Base-by-base conservation (phyloP, 2,797 vertebrate species). In the Micromesistius poutassou region DNA sequence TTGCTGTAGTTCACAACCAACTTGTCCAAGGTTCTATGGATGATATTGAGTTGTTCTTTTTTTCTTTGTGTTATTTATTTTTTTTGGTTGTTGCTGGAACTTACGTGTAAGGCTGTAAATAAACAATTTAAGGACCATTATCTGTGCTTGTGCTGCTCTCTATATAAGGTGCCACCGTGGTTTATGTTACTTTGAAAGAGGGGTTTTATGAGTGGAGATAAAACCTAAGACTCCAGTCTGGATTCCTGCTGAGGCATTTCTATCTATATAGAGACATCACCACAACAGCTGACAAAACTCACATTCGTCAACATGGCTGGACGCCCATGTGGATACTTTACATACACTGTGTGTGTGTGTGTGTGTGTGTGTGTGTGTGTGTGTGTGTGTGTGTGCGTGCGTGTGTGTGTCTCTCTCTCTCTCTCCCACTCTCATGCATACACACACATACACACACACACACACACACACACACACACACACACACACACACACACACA, bases 231-330 rank as follows among this genome's bases (percentile, higher is more conserved):
- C 30, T 66, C 28, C 35, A 42, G 13, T 74, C 28, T 28, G 42
- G 76, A 72, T 46, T 78, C 30, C 28, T 74, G 12, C 40, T 40
- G 9, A 40, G 66, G 16, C 42, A 35, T 79, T 72, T 74, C 78
- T 16, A 36, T 75, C 16, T 68, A 81, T 71, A 66, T 76, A 30
- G 14, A 72, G n/a, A 76, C 74, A 30, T 75, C 70, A 72, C 28
- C 33, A 7, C 76, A 77, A 77, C 70, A 73, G 14, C 35, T 2
- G 7, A 76, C n/a, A 74, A 75, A 50, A 30, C n/a, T 71, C n/a
- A 36, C 25, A 30, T 25, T 42, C 38, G 28, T 70, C n/a, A 14
- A 70, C 66, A 30, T 70, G n/a, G 66, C n/a, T 25, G 12, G 8
- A 25, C 66, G 14, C n/a, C 66, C 28, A 2, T 25, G 28, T 30